These are phyloP conservation scores for Napeogenes inachia DNA, from an alignment of 2,888 invertebrate species.

Conservation along the genomic window DNA sequence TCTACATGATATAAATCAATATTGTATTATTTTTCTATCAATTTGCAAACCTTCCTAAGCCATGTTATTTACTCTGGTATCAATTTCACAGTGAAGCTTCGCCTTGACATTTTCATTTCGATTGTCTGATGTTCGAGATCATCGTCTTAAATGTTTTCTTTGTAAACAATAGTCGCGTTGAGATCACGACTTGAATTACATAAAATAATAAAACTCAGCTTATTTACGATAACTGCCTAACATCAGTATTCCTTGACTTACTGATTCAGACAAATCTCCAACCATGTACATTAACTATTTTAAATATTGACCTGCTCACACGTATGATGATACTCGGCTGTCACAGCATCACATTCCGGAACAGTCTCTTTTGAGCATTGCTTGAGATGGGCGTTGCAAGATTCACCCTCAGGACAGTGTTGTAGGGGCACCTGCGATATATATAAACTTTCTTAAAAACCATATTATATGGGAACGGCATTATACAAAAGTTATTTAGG, in stretches of 20 bases:
- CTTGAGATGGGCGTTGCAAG: slow-evolving; percentile 59
- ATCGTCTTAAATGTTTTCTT: slow-evolving; percentile 17
- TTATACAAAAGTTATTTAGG: no score
- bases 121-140: slow-evolving; percentile 19
- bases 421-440: slow-evolving; percentile 56
- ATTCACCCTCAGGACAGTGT: slow-evolving; percentile 47
- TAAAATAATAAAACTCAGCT: slow-evolving; percentile 6
- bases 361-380: slow-evolving; percentile 51
- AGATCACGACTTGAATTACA: slow-evolving; percentile 12
- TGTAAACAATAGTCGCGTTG: slow-evolving; percentile 16
- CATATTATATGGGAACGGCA: not conserved
- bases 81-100: slow-evolving; percentile 26
- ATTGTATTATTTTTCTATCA: not conserved
- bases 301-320: slow-evolving; percentile 67
- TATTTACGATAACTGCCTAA: not conserved
- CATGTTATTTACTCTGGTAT: slow-evolving; percentile 4
- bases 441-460: not conserved
- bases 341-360: slow-evolving; percentile 53
- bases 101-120: slow-evolving; percentile 29
- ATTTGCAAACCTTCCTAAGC: not conserved
- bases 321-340: slow-evolving; percentile 47
- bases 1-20: not conserved
- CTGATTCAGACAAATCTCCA: not conserved
- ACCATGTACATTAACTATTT: no score
- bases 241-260: not conserved